A percentile compares a stretch with the other conserved stretches of the same genome.
phyloP scores from a whole-genome alignment of 2,113 vertebrate genomes.

The Pyrgilauda ruficollis region DNA sequence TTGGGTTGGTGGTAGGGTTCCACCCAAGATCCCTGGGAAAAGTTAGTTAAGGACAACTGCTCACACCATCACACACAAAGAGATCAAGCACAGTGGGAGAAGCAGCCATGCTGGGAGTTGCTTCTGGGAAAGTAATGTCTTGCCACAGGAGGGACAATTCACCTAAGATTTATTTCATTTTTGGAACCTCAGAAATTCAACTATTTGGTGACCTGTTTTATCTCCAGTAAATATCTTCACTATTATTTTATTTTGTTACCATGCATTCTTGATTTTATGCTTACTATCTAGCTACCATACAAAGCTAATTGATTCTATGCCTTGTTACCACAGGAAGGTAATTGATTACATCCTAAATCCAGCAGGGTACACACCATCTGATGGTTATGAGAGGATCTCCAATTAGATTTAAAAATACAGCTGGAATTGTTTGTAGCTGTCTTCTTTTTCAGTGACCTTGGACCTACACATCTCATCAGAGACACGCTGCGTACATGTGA shows the following conservation, averaged over 20 bases:
- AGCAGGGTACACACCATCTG: background rate
- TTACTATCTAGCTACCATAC: background rate
- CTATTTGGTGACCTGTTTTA: background rate
- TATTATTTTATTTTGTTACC: background rate
- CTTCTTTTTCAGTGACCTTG: background rate
- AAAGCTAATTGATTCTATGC: background rate
- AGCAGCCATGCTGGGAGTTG: background rate
- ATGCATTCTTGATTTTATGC: background rate
- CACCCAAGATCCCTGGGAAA: slow-evolving; percentile 29
- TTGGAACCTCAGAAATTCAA: background rate
- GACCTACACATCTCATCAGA: background rate
- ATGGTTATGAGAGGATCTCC: background rate
- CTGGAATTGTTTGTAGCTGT: background rate
- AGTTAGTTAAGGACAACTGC: slow-evolving; percentile 42
- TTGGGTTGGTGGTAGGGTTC: slow-evolving; percentile 15
- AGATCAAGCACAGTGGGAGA: background rate
- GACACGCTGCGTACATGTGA: background rate
- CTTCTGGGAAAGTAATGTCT: background rate
- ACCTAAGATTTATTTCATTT: background rate
- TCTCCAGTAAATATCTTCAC: background rate
- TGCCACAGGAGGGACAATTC: background rate
- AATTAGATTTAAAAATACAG: background rate
- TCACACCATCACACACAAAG: background rate
- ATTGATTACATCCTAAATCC: background rate
- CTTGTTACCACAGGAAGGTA: background rate